Base-by-base conservation (phyloP, 2,888 invertebrate genomes). In the Dolichomitus sp. region DNA sequence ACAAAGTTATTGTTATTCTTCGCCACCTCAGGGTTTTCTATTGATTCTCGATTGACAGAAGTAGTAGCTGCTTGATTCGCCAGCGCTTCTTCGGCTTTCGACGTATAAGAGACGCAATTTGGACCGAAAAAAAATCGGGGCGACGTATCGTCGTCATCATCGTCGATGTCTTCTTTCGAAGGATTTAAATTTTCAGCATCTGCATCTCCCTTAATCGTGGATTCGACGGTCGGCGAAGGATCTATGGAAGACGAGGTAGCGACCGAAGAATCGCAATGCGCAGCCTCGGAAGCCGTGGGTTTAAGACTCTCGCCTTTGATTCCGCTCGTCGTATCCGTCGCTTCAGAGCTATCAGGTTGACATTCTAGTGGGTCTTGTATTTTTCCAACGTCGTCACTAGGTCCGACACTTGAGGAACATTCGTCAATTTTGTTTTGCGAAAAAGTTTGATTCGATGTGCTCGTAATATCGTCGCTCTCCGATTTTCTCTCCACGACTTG, bases 121-220 rank as follows among this genome's bases (percentile, higher is more conserved):
- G 93, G 93, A 4, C 93, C 93, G 86, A 93, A 93, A 86, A 93
- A 93, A 87, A 93, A 93, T 85, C 91, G 89, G 0, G 93, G 93
- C 0, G 92, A 89, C 1, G 91, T 82, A 14, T 74, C 84, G 40
- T 78, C 73, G 0, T 76, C 74, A 14, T 74, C 84, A 37, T 78
- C 73, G 0, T 76, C 74, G 7, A 61, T 50, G 23, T 33, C 33
- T 11, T 52, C 45, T 74, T 84, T 75, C 4, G 73, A 30, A 9
- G 65, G 12, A 23, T 61, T 37, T 17, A 37, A 33, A 40, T 40
- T 48, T 37, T 77, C 65, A 7, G 2, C 33, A 11, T 45, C 17
- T 4, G 17, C 45, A n/a, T 76, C 72, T 48, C 68, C 72, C 33
- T 48, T 66, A 9, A 72, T 37, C 30, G 75, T 84, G 11, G 75